A percentile compares a stretch with the other conserved stretches of the same genome.
Evolutionary conservation across 2,888 invertebrate genomes (phyloP).

Genomic region (Pammene fasciana): DNA sequence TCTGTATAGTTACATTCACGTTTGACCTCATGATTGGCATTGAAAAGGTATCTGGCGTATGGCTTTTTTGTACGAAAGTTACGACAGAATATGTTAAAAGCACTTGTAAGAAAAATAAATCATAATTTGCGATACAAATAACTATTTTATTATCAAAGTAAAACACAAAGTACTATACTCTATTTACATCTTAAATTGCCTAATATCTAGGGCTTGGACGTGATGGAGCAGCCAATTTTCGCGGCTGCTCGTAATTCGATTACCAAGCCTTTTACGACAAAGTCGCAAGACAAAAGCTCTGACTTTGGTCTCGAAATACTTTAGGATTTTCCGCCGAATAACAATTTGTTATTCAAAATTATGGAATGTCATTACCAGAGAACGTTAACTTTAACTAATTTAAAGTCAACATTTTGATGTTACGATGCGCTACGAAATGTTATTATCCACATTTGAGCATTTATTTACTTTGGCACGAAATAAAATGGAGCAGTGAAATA

Average conservation of each 20-base stretch:
- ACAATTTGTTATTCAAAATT: slow-evolving; percentile 13
- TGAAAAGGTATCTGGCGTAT: too few species aligned
- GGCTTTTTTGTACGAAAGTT: too few species aligned
- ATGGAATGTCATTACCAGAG: slow-evolving; percentile 1
- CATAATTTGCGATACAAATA: too few species aligned
- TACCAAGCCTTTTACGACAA: slow-evolving; percentile 22
- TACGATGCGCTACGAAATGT: neutral
- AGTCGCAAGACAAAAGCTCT: slow-evolving; percentile 20
- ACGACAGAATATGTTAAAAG: too few species aligned
- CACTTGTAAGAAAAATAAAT: too few species aligned
- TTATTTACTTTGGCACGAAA: neutral
- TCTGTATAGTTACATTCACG: neutral
- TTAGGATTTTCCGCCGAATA: slow-evolving; percentile 1
- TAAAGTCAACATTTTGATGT: neutral
- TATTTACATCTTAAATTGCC: too few species aligned
- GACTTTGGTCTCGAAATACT: slow-evolving; percentile 6
- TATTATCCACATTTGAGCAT: too few species aligned
- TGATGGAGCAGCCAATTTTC: slow-evolving; percentile 13
- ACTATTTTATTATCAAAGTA: too few species aligned
- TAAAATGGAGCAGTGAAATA: too few species aligned
- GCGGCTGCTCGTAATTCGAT: slow-evolving; percentile 29
- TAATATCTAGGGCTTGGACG: too few species aligned
- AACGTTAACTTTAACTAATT: neutral
- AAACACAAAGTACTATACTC: too few species aligned
- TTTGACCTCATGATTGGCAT: neutral